Conservation (phyloP, 2,113 vertebrate genomes). For the Sterna hirundo region DNA sequence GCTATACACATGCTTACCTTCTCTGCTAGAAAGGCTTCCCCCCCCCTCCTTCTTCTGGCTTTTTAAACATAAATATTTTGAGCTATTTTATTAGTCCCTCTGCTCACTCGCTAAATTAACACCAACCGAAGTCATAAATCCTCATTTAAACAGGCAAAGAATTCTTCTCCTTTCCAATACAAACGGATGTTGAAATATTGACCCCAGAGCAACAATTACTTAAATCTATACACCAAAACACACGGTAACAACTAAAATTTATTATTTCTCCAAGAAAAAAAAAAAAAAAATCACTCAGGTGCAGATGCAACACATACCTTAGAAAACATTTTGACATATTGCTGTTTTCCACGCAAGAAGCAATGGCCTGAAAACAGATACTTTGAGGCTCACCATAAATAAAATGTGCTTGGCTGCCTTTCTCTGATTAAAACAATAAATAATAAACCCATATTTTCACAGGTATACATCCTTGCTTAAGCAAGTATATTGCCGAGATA, state of each 20-base stretch:
- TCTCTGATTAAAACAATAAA: constrained; percentile 1
- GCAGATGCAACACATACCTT: background rate
- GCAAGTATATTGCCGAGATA: background rate
- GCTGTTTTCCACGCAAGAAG: background rate
- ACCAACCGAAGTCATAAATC: background rate
- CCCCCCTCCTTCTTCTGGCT: background rate
- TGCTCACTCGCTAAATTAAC: background rate
- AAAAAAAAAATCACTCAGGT: background rate
- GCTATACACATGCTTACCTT: background rate
- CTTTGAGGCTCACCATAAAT: background rate
- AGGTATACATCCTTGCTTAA: background rate
- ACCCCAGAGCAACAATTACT: background rate
- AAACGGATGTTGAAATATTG: background rate
- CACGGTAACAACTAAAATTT: background rate
- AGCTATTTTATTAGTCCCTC: background rate
- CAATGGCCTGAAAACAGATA: background rate
- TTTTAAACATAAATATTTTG: background rate
- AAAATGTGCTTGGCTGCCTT: background rate
- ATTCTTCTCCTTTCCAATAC: background rate
- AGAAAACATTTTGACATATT: background rate
- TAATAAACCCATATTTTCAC: background rate
- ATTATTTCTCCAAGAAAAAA: background rate
- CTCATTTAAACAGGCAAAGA: background rate
- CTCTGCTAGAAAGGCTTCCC: background rate
- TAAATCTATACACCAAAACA: background rate